Evolutionary conservation across 2,797 vertebrate species (phyloP), one percentile per base, ranked within the genome.

Genomic region (Urosaurus nigricauda): DNA sequence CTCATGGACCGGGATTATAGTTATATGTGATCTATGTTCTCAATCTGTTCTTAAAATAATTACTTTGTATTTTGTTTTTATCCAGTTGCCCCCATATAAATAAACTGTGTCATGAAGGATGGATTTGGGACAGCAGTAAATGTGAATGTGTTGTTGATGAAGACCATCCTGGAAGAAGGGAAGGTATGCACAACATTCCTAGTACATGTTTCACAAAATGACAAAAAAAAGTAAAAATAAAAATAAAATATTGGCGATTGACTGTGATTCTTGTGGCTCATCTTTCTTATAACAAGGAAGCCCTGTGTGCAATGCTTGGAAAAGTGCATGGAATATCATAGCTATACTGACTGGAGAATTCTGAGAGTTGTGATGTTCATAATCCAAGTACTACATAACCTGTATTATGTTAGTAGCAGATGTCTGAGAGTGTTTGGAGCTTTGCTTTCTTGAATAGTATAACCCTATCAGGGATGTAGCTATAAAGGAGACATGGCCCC

Each of bases 61-160:
- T 58, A 0, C 17, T 78, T 40, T 86, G 29, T 43, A 26, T 79
- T 89, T 43, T 5, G 56, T 75, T 94, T 91, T 91, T 88, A 95
- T 96, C 94, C 74, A 97, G 97, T 40, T 97, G 97, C 84, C 96
- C 97, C 16, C 97, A 98, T 93, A 93, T 97, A 88, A 97, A 97
- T 90, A 98, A 97, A 93, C 96, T 97, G 56, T 99, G 98, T 94
- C 97, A 97, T 85, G 96, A 95, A 87, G 98, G 98, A 47, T 97
- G 98, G 95, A 97, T 98, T 84, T 99, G 98, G 98, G 98, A 99
- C 85, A 98, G 97, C 94, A 97, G 96, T 88, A 96, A 96, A 87
- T 98, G 98, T 94, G 97, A 97, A 96, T 99, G 98, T 93, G 97
- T 99, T 87, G 93, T 96, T 19, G 98, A 97, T 87, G 93, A 93